phyloP scores from a whole-genome alignment of 1,140 invertebrate species.

The Halesus radiatus region DNA sequence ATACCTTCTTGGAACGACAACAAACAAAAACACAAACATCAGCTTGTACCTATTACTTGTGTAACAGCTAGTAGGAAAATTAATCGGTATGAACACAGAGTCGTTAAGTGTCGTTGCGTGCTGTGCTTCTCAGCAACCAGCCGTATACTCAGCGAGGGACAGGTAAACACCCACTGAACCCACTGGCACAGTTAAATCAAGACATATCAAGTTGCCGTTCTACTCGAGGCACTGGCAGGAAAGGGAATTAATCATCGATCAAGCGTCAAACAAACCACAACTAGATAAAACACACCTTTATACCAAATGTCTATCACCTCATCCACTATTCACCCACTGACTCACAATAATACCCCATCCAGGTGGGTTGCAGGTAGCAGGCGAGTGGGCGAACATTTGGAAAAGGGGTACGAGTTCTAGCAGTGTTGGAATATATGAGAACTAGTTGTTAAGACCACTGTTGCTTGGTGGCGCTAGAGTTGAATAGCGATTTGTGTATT shows the following conservation, averaged over 20 bases:
- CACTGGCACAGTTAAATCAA: background rate
- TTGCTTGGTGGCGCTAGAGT: background rate
- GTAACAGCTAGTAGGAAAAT: too few relatives aligned
- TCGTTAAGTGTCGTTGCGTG: too few relatives aligned
- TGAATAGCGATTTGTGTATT: background rate
- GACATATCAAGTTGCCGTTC: background rate
- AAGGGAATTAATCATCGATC: background rate
- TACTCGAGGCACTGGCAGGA: background rate
- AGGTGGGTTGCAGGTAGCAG: background rate
- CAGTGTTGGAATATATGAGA: background rate
- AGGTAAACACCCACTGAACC: conserved; percentile 19
- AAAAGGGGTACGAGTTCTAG: background rate
- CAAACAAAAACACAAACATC: too few relatives aligned
- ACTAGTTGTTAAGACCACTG: background rate
- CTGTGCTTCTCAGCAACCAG: too few relatives aligned
- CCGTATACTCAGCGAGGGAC: background rate
- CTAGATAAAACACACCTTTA: too few relatives aligned
- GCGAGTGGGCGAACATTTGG: background rate
- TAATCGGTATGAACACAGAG: too few relatives aligned
- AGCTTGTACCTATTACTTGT: too few relatives aligned
- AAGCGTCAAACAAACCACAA: background rate
- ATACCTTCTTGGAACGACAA: too few relatives aligned
- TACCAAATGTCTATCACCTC: background rate
- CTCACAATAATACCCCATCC: background rate
- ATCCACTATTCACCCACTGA: background rate